Conservation (phyloP, 2,113 vertebrate species). For the Poicephalus gulielmi region DNA sequence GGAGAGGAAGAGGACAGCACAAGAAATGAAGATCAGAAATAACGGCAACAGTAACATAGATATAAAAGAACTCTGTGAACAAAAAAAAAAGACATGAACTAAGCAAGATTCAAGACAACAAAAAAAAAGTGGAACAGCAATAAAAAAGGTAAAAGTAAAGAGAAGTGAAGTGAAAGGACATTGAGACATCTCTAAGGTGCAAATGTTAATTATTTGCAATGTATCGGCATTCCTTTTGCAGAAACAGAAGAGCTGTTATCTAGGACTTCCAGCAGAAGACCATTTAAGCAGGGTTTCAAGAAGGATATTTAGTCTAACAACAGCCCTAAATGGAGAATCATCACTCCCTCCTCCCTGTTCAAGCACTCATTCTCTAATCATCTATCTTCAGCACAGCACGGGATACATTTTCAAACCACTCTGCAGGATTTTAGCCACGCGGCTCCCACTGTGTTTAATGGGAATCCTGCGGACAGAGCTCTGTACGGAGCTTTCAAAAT, state of each 20-base stretch:
- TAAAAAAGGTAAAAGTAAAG: neutral
- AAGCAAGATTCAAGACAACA: neutral
- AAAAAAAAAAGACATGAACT: neutral
- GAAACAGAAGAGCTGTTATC: neutral
- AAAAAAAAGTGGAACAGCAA: neutral
- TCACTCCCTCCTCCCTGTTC: neutral
- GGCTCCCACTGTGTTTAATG: slow-evolving; percentile 62
- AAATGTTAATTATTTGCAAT: neutral
- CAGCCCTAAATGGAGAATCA: neutral
- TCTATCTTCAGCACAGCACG: slow-evolving; percentile 59
- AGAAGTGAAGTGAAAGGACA: neutral
- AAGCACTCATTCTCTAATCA: slow-evolving; percentile 53
- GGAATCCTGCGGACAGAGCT: slow-evolving; percentile 51
- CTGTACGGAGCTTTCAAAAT: slow-evolving; percentile 37
- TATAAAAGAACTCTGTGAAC: neutral
- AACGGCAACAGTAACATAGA: neutral
- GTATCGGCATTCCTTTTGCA: neutral
- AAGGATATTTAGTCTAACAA: neutral
- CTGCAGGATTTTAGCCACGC: slow-evolving; percentile 47
- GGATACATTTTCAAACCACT: slow-evolving; percentile 36
- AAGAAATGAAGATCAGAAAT: neutral
- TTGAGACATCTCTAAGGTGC: neutral
- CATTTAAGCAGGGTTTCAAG: neutral
- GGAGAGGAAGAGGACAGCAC: neutral
- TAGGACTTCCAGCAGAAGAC: neutral